Conservation (phyloP, 1,140 invertebrate species). For the Mylabris phalerata region DNA sequence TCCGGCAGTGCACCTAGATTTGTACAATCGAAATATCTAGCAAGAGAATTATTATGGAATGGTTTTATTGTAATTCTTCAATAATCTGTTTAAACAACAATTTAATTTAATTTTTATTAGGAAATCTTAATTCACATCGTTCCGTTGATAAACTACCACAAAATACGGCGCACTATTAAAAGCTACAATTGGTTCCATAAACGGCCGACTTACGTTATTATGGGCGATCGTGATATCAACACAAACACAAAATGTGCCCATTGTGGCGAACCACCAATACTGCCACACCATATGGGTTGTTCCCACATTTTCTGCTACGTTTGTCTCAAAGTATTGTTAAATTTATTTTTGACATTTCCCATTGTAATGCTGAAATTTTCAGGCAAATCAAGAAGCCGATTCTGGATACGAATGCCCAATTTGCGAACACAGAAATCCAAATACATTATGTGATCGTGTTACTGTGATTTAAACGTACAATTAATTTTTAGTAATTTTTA, state of each 20-base stretch:
- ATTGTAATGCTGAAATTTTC: conserved; percentile 18
- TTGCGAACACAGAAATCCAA: conserved; percentile 36
- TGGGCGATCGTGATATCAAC: conserved; percentile 35
- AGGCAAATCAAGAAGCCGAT: conserved; percentile 43
- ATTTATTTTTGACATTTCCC: neutral
- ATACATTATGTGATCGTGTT: conserved; percentile 32
- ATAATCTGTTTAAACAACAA: neutral
- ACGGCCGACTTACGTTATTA: conserved; percentile 15
- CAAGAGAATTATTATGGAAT: conserved; percentile 41
- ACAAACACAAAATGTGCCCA: conserved; percentile 48
- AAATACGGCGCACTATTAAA: conserved; percentile 32
- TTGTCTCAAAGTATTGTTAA: conserved; percentile 46
- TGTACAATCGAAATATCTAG: conserved; percentile 36
- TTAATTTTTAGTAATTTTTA: neutral
- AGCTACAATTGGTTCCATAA: conserved; percentile 33
- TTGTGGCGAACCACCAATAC: conserved; percentile 49
- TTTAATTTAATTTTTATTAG: conserved; percentile 20
- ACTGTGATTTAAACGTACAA: conserved; percentile 9
- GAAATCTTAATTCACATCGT: conserved; percentile 37
- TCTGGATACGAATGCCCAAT: conserved; percentile 40
- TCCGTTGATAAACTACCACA: conserved; percentile 41
- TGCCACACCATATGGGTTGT: conserved; percentile 58
- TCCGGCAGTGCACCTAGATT: conserved; percentile 25
- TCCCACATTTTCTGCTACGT: conserved; percentile 59
- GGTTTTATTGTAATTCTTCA: conserved; percentile 38